Evolutionary conservation across 2,797 vertebrate species (phyloP).

Genomic region (Galago senegalensis): DNA sequence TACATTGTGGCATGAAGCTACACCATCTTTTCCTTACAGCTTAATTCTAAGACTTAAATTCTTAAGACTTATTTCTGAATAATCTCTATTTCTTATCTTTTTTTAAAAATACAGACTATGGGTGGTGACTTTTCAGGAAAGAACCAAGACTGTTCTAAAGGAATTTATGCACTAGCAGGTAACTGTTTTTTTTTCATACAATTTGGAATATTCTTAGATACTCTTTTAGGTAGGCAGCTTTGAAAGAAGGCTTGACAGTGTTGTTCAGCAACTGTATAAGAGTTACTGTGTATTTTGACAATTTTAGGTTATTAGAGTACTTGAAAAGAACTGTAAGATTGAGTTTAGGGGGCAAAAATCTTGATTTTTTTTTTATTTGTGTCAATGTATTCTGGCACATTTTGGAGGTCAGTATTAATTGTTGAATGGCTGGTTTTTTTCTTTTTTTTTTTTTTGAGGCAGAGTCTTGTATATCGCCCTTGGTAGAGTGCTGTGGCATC

Average conservation of each 20-base stretch:
- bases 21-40: neutral
- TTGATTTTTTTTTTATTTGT: conserved; percentile 57
- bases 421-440: conserved; percentile 18
- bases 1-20: neutral
- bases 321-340: conserved; percentile 51
- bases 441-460: too few relatives aligned
- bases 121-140: conserved; percentile 99
- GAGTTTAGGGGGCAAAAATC: conserved; percentile 17
- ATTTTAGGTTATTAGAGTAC: conserved; percentile 1
- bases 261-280: neutral
- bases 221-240: neutral
- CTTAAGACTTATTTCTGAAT: neutral
- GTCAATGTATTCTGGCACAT: neutral
- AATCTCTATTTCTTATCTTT: conserved; percentile 12
- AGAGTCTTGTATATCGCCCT: too few relatives aligned
- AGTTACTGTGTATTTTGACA: neutral
- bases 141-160: conserved; percentile 99
- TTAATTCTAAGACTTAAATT: conserved; percentile 51
- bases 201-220: conserved; percentile 42
- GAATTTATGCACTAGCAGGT: conserved; percentile 98
- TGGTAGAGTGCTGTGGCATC: too few relatives aligned
- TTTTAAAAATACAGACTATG: conserved; percentile 94
- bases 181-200: conserved; percentile 68
- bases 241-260: conserved; percentile 53
- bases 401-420: conserved; percentile 27